Evolutionary conservation across 2,797 vertebrate species (phyloP).

Genomic region (Chelon labrosus): DNA sequence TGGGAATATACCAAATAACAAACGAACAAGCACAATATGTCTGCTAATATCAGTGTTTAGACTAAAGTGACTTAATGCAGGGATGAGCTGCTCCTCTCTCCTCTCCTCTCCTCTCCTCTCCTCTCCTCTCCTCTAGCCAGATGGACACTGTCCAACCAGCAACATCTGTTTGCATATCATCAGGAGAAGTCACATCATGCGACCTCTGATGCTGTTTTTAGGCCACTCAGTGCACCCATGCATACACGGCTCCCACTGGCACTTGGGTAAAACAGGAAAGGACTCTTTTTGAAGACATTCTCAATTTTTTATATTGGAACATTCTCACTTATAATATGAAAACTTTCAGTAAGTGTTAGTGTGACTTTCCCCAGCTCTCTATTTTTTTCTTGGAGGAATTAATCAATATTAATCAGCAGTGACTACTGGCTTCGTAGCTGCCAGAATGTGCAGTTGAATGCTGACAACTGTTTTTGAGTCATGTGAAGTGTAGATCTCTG

Average conservation of each 20-base stretch:
- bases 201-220: slow-evolving; percentile 68
- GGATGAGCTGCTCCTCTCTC: not conserved
- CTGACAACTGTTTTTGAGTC: not conserved
- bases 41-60: not conserved
- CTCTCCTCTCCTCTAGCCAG: slow-evolving; percentile 16
- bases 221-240: slow-evolving; percentile 67
- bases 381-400: slow-evolving; percentile 8
- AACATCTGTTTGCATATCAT: slow-evolving; percentile 74
- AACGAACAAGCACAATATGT: slow-evolving; percentile 2
- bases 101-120: not conserved
- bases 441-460: not conserved
- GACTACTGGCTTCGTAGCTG: not conserved
- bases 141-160: slow-evolving; percentile 60
- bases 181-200: slow-evolving; percentile 61
- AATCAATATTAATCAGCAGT: not conserved
- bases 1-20: slow-evolving; percentile 11
- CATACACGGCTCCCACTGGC: slow-evolving; percentile 41
- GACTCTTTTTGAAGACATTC: slow-evolving; percentile 14
- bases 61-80: slow-evolving; percentile 11
- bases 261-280: slow-evolving; percentile 34
- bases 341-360: not conserved
- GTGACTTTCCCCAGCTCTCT: not conserved
- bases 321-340: slow-evolving; percentile 1
- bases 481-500: too few relatives aligned
- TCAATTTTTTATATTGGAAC: slow-evolving; percentile 14